These are phyloP conservation scores for Chironomus striatipennis DNA, from an alignment of 1,140 invertebrate species.

Conservation along the genomic window DNA sequence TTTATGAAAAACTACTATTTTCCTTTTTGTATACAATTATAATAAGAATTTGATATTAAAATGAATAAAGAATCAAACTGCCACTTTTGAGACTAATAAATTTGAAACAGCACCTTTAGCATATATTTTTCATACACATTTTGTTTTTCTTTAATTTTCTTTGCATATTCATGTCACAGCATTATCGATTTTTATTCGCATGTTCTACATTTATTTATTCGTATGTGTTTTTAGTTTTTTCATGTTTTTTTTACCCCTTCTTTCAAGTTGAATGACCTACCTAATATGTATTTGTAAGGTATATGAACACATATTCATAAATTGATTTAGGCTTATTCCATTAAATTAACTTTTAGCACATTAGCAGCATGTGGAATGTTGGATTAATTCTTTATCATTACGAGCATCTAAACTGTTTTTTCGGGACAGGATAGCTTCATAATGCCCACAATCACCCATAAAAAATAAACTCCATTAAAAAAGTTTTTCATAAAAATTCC, in stretches of 20 bases:
- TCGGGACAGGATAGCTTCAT: not conserved
- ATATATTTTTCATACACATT: not conserved
- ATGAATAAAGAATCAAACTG: not conserved
- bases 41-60: not conserved
- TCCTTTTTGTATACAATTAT: not conserved
- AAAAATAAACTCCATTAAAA: not conserved
- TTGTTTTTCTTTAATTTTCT: not conserved
- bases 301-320: not conserved
- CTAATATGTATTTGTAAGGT: not conserved
- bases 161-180: not conserved
- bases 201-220: not conserved
- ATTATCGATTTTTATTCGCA: not conserved
- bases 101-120: not conserved
- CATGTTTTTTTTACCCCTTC: not conserved
- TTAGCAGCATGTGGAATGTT: not conserved
- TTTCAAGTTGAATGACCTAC: not conserved
- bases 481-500: not conserved
- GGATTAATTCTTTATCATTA: not conserved
- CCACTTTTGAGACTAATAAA: not conserved
- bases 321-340: not conserved
- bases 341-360: not conserved
- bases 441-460: no score
- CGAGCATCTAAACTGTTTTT: not conserved
- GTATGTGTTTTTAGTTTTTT: not conserved
- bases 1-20: not conserved